Base-by-base conservation (phyloP, 2,797 vertebrate genomes). In the Lophotriccus pileatus region DNA sequence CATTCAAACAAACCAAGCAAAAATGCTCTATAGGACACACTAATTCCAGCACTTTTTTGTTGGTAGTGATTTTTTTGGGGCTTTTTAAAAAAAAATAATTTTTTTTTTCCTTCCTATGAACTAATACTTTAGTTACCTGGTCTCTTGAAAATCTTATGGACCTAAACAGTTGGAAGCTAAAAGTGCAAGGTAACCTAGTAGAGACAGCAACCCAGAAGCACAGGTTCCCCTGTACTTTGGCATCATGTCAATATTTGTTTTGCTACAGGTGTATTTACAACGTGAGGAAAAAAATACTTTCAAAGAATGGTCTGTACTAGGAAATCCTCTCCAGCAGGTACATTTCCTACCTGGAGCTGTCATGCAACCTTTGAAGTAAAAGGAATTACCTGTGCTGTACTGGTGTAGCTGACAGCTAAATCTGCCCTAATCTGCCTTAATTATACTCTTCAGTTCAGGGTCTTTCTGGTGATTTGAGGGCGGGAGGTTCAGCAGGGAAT, bases 381-480 rank as follows among this genome's bases (percentile, higher is more conserved):
- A 92, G 44, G 46, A 85, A 72, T 90, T 95, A 93, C 92, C 93
- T 94, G 84, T 67, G 47, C 55, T 3, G 1, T 70, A n/a, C 21
- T 52, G 46, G 18, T 64, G 7, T 37, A 83, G 58, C 63, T 91
- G 87, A 90, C 90, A 92, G 70, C n/a, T 89, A 94, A 91, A 94
- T 94, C 79, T 92, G 79, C 75, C 89, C 49, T 94, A 95, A 92
- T 95, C 84, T 96, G 74, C 30, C 82, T 95, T 97, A 97, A 96
- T 97, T 96, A 95, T 41, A 87, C 92, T 94, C 91, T 95, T 94
- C 94, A 95, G 88, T 94, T 92, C 92, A 67, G 94, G 90, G 80
- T 72, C 87, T 93, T 96, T 93, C 95, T 97, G 96, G 90, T 96
- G 96, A 97, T 96, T 97, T 97, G 96, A 96, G 90, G 95, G 93